Conservation (phyloP, 2,113 vertebrate genomes). For the Erythrolamprus reginae region DNA sequence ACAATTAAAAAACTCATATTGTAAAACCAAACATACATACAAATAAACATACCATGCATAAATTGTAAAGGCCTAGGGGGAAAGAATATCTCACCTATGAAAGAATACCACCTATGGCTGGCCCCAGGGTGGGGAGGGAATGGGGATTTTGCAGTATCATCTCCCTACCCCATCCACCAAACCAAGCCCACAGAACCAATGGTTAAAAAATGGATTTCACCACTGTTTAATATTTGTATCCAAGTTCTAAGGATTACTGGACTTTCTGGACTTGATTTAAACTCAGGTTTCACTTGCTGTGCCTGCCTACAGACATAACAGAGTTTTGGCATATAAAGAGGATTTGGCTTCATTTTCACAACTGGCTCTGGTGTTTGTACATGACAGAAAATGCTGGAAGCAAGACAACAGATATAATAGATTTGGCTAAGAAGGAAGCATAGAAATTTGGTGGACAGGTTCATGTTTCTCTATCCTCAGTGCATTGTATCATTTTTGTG, state of each 20-base stretch:
- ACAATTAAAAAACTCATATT: no score
- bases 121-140: no score
- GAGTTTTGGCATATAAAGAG: not conserved
- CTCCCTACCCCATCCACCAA: no score
- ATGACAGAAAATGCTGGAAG: not conserved
- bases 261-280: not conserved
- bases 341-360: not conserved
- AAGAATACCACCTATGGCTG: no score
- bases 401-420: not conserved
- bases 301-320: not conserved
- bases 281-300: not conserved
- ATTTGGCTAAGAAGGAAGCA: not conserved
- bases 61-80: no score
- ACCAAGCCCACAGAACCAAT: no score
- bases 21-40: no score
- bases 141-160: no score
- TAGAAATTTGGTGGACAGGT: not conserved
- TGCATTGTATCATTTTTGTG: not conserved
- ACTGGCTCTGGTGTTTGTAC: not conserved
- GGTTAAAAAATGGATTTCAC: no score
- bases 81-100: no score
- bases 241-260: not conserved
- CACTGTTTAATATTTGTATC: not conserved
- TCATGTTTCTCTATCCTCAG: not conserved
- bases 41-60: no score